Conservation (phyloP, 2,797 vertebrate species). For the Epinephelus coioides region DNA sequence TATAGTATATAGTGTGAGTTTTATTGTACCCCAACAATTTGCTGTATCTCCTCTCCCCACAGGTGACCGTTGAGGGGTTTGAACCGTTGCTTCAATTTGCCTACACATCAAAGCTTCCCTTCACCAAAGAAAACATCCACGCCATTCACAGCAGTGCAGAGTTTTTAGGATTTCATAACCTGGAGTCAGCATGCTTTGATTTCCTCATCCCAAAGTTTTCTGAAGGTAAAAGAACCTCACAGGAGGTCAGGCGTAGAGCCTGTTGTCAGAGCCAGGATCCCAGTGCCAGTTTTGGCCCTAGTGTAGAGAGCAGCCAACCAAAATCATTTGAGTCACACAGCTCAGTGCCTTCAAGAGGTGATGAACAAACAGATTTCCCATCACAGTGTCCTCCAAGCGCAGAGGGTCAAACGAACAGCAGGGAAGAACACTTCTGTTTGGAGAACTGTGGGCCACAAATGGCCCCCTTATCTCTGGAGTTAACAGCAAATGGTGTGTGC, state of each 20-base stretch:
- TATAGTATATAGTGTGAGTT: not conserved
- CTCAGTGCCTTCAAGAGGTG: conserved; percentile 77
- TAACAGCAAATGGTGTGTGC: conserved; percentile 70
- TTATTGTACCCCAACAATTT: conserved; percentile 22
- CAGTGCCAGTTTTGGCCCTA: conserved; percentile 32
- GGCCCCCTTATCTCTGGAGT: conserved; percentile 70
- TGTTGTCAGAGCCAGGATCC: conserved; percentile 82
- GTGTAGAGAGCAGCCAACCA: conserved; percentile 68
- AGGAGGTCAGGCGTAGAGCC: conserved; percentile 78
- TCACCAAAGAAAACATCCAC: conserved; percentile 96
- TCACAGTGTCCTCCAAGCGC: conserved; percentile 87
- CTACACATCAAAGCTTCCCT: conserved; percentile 94
- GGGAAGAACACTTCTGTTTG: conserved; percentile 86
- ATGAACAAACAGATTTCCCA: conserved; percentile 75
- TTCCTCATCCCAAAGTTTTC: conserved; percentile 94
- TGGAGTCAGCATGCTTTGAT: conserved; percentile 95
- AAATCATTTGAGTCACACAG: conserved; percentile 56
- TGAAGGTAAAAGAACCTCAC: conserved; percentile 78
- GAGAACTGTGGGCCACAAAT: conserved; percentile 84
- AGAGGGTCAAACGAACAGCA: conserved; percentile 82
- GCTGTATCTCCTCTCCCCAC: conserved; percentile 35
- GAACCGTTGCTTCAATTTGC: conserved; percentile 96
- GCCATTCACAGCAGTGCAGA: conserved; percentile 92
- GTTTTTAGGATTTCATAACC: conserved; percentile 91
- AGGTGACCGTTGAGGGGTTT: conserved; percentile 96